Conservation (phyloP, 2,888 invertebrate genomes). For the Cylindroiulus punctatus region DNA sequence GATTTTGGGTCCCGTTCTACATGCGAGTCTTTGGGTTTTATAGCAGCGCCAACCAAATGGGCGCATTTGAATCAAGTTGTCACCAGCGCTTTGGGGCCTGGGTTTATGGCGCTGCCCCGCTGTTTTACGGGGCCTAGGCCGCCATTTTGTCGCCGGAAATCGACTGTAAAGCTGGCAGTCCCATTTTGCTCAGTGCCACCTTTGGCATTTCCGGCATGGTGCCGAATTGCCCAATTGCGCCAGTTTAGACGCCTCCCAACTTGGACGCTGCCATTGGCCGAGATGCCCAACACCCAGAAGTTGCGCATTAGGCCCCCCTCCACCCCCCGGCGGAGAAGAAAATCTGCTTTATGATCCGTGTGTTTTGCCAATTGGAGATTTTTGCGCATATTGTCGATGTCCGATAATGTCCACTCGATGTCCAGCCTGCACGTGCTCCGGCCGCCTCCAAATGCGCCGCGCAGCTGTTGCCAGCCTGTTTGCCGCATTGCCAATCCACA, state of each 20-base stretch:
- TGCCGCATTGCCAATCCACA: conserved; percentile 30
- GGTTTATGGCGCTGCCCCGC: conserved; percentile 13
- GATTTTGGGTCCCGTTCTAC: neutral
- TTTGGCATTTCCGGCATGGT: conserved; percentile 16
- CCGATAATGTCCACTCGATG: conserved; percentile 28
- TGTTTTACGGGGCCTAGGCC: neutral
- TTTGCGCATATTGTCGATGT: conserved; percentile 26
- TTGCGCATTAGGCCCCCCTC: neutral
- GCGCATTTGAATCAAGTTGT: neutral
- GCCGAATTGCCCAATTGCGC: conserved; percentile 12
- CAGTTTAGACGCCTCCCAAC: neutral
- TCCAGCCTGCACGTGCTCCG: conserved; percentile 6
- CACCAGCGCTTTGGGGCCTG: neutral
- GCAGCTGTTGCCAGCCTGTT: conserved; percentile 31
- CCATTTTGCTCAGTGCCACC: neutral
- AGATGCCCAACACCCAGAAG: neutral
- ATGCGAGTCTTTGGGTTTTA: neutral
- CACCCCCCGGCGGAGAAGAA: neutral
- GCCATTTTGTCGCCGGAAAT: conserved; percentile 42
- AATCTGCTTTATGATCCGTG: conserved; percentile 38
- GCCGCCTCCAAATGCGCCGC: conserved; percentile 10
- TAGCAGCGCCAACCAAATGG: neutral
- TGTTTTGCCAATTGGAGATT: conserved; percentile 36
- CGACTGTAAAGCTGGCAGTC: neutral
- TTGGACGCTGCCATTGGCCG: neutral